Base-by-base conservation (phyloP, 2,888 invertebrate genomes). In the Anthoptus insignis region DNA sequence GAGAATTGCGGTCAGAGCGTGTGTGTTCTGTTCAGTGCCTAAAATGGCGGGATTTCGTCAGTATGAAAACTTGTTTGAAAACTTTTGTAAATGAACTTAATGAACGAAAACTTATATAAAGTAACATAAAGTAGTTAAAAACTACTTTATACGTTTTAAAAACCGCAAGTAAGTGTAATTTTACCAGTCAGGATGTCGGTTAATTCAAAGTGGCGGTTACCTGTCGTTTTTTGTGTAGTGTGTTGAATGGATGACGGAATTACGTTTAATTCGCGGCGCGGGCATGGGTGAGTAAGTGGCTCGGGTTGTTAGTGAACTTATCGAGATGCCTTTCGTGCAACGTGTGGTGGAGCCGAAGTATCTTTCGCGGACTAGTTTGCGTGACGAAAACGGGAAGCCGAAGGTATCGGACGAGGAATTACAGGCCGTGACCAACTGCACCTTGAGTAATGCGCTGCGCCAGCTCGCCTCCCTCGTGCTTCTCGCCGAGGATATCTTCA, bases 381-480 rank as follows among this genome's bases (percentile, higher is more conserved):
- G 94, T 76, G 94, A 95, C 77, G 94, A 91, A 67, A 91, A 94
- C 76, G 95, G 95, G 66, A 91, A 88, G 73, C 94, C 95, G 63
- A 92, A 85, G 77, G 94, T 97, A 56, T 91, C 93, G 59, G 97
- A 96, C 75, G 95, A 96, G 79, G 98, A 98, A 91, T 94, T 98
- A 82, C 97, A 97, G 83, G 97, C 97, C 69, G 97, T 98, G 77
- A 96, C 97, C 78, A 98, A 98, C 89, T 96, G 96, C 80, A 97
- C 98, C 71, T 93, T 98, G 74, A 97, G 97, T 88, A 97, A 96
- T 87, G 97, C 97, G 66, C 93, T 98, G 69, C 94, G 97, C 70
- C 98, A 98, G 89, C 94, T 98, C 83, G 97, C 98, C 60, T 97
- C 97, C 24, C 92, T 98, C 82, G 96, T 97, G 79, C 93, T 96